Conservation (phyloP, 2,888 invertebrate genomes). For the Cantharis lateralis region DNA sequence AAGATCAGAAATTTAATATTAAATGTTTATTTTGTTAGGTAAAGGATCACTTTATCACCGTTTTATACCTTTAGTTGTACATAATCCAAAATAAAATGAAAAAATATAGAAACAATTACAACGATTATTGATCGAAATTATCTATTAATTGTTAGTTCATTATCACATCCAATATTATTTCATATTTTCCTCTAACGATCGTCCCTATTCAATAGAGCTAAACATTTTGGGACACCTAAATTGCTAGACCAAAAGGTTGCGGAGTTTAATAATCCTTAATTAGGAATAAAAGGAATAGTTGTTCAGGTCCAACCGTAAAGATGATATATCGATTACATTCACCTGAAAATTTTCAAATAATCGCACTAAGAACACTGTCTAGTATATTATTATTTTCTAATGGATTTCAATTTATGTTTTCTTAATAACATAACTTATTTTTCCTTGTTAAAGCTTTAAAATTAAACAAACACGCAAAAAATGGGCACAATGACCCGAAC, state of each 20-base stretch:
- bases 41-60: slow-evolving; percentile 17
- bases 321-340: neutral
- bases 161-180: neutral
- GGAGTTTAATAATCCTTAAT: neutral
- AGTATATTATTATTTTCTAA: too few species aligned
- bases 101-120: slow-evolving; percentile 9
- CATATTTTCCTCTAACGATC: neutral
- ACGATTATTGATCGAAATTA: neutral
- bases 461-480: too few species aligned
- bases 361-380: too few species aligned
- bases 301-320: neutral
- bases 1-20: slow-evolving; percentile 37
- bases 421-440: too few species aligned
- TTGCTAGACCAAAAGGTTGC: neutral
- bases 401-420: too few species aligned
- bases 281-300: neutral
- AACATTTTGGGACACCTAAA: neutral
- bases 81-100: slow-evolving; percentile 17
- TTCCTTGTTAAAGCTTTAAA: too few species aligned
- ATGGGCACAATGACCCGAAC: too few species aligned
- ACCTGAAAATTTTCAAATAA: neutral
- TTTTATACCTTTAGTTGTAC: slow-evolving; percentile 12
- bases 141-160: neutral
- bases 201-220: neutral
- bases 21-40: slow-evolving; percentile 32